These are phyloP conservation scores for Blastobasis adustella DNA, from an alignment of 2,888 invertebrate genomes.

Conservation along the genomic window DNA sequence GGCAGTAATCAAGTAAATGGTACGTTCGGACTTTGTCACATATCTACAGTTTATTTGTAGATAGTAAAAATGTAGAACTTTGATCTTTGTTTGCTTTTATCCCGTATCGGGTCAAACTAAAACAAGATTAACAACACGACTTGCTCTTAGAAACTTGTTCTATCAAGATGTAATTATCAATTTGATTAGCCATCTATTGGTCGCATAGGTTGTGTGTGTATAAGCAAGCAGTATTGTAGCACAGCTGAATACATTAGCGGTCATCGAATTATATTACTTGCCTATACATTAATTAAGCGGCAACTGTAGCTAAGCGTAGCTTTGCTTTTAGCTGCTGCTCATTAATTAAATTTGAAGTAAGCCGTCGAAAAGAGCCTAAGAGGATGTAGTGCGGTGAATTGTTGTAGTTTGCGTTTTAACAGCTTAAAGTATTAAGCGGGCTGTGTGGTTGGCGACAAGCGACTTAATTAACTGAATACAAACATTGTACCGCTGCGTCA, in stretches of 20 bases:
- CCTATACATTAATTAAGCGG: conserved; percentile 1
- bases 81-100: not conserved
- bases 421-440: conserved; percentile 58
- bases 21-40: too few relatives aligned
- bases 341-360: conserved; percentile 51
- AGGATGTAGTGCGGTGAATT: conserved; percentile 47
- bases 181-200: not conserved
- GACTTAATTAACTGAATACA: conserved; percentile 55
- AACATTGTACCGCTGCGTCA: conserved; percentile 39
- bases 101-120: not conserved
- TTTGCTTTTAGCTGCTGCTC: conserved; percentile 25
- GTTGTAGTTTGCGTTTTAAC: conserved; percentile 56
- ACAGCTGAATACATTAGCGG: not conserved
- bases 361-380: conserved; percentile 43
- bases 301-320: conserved; percentile 9
- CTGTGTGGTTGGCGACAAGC: conserved; percentile 53
- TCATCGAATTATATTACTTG: not conserved
- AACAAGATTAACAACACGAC: too few relatives aligned
- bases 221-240: not conserved
- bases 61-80: not conserved
- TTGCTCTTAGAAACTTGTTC: too few relatives aligned
- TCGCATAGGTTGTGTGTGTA: not conserved
- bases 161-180: not conserved
- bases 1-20: too few relatives aligned
- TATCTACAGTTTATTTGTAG: not conserved